These are phyloP conservation scores for Philopedon plagiatum DNA, from an alignment of 2,888 invertebrate genomes.

Conservation along the genomic window DNA sequence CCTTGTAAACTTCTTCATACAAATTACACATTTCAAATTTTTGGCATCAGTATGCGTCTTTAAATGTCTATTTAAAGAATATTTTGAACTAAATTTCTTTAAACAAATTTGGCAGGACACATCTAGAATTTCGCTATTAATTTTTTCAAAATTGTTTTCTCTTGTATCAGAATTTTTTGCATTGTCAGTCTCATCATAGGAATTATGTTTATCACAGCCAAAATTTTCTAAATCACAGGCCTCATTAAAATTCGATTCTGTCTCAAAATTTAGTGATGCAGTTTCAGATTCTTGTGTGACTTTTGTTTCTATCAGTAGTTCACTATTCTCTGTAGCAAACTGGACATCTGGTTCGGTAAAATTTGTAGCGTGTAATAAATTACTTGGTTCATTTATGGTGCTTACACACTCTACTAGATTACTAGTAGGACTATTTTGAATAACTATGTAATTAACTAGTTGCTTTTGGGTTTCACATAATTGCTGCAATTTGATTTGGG, in stretches of 20 bases:
- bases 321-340: slow-evolving; percentile 4
- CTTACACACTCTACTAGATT: slow-evolving; percentile 20
- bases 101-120: slow-evolving; percentile 54
- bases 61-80: slow-evolving; percentile 57
- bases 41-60: slow-evolving; percentile 54
- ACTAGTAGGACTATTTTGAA: not conserved
- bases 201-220: slow-evolving; percentile 33
- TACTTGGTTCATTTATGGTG: slow-evolving; percentile 17
- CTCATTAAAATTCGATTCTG: slow-evolving; percentile 10
- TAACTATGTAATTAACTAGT: slow-evolving; percentile 16
- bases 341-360: slow-evolving; percentile 1
- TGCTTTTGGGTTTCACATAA: slow-evolving; percentile 37
- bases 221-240: slow-evolving; percentile 36
- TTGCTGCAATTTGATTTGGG: slow-evolving; percentile 54
- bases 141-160: not conserved
- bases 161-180: slow-evolving; percentile 1
- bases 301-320: not conserved
- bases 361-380: slow-evolving; percentile 2
- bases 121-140: slow-evolving; percentile 24
- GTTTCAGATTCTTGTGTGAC: not conserved
- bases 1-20: slow-evolving; percentile 56
- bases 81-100: slow-evolving; percentile 54
- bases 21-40: slow-evolving; percentile 56
- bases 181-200: slow-evolving; percentile 15
- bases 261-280: slow-evolving; percentile 1